A percentile compares a stretch with the other conserved stretches of the same genome.
phyloP scores from a whole-genome alignment of 2,797 vertebrate species.

The Clarias pachynema region DNA sequence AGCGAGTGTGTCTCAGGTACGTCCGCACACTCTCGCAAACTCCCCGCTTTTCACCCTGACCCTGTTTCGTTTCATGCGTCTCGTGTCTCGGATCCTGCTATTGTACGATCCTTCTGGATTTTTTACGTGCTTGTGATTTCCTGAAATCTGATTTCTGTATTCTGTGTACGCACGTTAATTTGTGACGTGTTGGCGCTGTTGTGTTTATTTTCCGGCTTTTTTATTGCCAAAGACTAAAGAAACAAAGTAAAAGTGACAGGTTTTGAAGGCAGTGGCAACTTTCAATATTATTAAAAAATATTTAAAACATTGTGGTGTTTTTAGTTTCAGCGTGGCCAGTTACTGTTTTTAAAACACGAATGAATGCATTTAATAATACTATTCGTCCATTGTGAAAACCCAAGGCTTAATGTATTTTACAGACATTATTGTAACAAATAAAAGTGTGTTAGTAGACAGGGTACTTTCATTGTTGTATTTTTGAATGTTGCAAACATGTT shows the following conservation, averaged over 20 bases:
- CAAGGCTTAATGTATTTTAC: background rate
- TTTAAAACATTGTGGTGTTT: background rate
- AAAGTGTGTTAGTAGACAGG: background rate
- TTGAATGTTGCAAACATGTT: background rate
- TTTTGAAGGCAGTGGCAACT: background rate
- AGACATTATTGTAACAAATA: background rate
- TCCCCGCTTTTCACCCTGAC: background rate
- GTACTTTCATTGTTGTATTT: background rate
- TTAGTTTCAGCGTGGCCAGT: background rate
- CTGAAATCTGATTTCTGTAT: background rate
- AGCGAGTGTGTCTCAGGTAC: background rate
- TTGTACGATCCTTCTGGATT: background rate
- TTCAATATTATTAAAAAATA: background rate
- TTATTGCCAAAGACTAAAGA: background rate
- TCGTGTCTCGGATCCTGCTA: background rate
- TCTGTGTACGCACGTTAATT: background rate
- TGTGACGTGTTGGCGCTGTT: background rate
- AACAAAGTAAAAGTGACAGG: background rate
- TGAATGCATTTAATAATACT: background rate
- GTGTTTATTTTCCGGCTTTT: background rate
- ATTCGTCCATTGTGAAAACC: background rate
- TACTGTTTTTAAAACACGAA: too few species aligned
- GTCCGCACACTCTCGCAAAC: background rate
- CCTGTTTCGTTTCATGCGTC: background rate
- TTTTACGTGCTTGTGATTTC: background rate